Evolutionary conservation across 2,113 vertebrate genomes (phyloP), one percentile per base, ranked within the genome.

Genomic region (Corydoras sp.): DNA sequence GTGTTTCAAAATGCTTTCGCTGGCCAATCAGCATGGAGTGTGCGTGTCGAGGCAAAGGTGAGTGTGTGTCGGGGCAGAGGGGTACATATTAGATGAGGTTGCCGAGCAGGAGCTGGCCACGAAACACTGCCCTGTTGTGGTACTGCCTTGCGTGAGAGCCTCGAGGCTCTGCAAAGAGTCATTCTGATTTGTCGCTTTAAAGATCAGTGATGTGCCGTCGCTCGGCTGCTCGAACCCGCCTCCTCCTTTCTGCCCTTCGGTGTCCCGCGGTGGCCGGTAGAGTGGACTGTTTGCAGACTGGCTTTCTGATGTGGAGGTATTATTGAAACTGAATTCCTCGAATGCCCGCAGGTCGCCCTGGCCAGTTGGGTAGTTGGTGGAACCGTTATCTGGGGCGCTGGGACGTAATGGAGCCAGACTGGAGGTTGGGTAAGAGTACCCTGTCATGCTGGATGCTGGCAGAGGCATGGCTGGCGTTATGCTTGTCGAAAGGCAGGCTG

Each of bases 361-460:
- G 81, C 92, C 90, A 76, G 93, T 88, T 93, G 96, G 93, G 85
- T 43, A 43, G 35, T 92, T 95, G 77, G 96, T 24, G 2, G 93
- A 93, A 82, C 91, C 93, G 79, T 92, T 92, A 83, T 90, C 90
- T 78, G 96, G 89, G 74, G 93, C 92, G 1, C 92, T 95, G 0
- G 94, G 92, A 0, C 94, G 91, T 0, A 98, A 93, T 54, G 94
- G 95, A 0, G 93, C 92, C 82, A 98, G 87, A 76, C 91, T 93
- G n/a, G 96, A 94, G 74, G 92, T 90, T 86, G 98, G 94, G 87
- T 98, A 98, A 61, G 92, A 92, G 85, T 98, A 99, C 81, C 95
- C 94, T 65, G 92, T 93, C 77, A 96, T 93, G 0, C 93, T 86
- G 65, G 95, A 93, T 0, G 95, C 93, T 49, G 95, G 93, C 61